Evolutionary conservation across 2,888 invertebrate species (phyloP).

Genomic region (Lumbricus terrestris): DNA sequence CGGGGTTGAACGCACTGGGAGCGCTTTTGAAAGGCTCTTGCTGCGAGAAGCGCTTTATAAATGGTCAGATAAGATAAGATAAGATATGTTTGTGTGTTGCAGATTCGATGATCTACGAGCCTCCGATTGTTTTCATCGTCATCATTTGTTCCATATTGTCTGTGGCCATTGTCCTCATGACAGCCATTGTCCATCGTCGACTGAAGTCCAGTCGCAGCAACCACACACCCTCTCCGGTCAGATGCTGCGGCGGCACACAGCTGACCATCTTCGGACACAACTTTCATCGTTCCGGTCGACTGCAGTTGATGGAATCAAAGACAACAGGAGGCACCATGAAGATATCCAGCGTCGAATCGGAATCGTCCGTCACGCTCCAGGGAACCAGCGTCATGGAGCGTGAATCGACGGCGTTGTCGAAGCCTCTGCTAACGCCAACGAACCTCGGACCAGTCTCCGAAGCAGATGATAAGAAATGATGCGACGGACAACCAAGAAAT

Average conservation of each 20-base stretch:
- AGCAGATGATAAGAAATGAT: background rate
- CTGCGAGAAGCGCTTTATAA: too few species aligned
- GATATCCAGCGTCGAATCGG: slow-evolving; percentile 14
- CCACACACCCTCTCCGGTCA: background rate
- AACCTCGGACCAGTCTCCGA: background rate
- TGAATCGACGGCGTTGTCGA: background rate
- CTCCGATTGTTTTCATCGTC: background rate
- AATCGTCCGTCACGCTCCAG: background rate
- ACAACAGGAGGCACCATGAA: background rate
- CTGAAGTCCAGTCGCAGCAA: background rate
- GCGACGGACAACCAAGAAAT: background rate
- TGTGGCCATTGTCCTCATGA: background rate
- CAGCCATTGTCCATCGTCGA: slow-evolving; percentile 6
- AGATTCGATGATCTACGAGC: background rate
- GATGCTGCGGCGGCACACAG: background rate
- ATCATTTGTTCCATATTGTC: background rate
- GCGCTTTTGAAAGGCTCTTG: too few species aligned
- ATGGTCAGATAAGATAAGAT: too few species aligned
- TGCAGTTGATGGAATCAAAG: background rate
- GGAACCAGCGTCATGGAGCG: background rate
- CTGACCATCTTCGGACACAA: background rate
- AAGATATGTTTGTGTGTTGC: background rate
- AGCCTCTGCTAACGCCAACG: background rate
- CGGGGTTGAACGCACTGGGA: too few species aligned
- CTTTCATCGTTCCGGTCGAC: slow-evolving; percentile 3